phyloP scores from a whole-genome alignment of 2,888 invertebrate genomes.

The Lepidocyrtinus sp. region DNA sequence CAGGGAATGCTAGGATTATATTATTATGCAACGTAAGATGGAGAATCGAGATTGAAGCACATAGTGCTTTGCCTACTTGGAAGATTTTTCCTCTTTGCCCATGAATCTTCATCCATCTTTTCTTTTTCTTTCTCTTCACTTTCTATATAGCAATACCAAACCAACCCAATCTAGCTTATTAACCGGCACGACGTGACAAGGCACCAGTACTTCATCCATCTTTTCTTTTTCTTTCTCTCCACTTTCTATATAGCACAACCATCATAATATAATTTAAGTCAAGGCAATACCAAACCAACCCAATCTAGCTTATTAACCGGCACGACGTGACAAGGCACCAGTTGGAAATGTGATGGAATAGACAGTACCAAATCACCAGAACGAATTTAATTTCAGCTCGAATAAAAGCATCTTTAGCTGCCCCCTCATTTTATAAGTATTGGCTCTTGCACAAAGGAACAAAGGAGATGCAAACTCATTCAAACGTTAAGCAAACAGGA shows the following conservation, averaged over 20 bases:
- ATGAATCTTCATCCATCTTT: neutral
- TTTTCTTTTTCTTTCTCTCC: too few species aligned
- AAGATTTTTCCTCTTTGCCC: neutral
- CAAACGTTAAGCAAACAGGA: conserved; percentile 4
- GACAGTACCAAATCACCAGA: conserved; percentile 13
- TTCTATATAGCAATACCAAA: too few species aligned
- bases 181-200: conserved; percentile 20
- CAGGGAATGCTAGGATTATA: conserved; percentile 9
- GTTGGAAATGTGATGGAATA: conserved; percentile 13
- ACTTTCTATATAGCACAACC: too few species aligned
- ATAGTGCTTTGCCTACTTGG: too few species aligned
- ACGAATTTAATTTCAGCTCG: conserved; percentile 18
- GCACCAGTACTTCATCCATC: too few species aligned
- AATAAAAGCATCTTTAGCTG: neutral
- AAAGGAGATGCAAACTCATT: conserved; percentile 11
- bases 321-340: conserved; percentile 23
- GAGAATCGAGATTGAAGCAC: neutral
- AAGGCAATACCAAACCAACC: too few species aligned
- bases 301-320: conserved; percentile 14
- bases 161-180: too few species aligned
- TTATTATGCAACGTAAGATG: conserved; percentile 15
- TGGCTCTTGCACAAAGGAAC: neutral
- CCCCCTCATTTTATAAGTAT: neutral
- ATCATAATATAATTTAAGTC: too few species aligned
- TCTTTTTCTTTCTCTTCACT: too few species aligned